phyloP scores from a whole-genome alignment of 2,113 vertebrate genomes.

The Bolborhynchus lineola region DNA sequence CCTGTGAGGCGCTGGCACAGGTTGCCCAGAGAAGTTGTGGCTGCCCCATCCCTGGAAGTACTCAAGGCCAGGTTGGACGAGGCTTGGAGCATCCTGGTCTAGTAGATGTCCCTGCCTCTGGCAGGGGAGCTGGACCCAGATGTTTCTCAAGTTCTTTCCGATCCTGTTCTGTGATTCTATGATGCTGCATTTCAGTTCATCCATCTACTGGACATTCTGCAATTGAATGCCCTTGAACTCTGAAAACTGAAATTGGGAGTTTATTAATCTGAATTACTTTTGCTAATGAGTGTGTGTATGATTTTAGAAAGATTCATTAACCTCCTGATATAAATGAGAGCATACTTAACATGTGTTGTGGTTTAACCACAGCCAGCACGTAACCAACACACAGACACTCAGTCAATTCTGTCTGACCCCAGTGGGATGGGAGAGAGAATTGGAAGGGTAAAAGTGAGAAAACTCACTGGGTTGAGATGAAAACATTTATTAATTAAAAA shows the following conservation, averaged over 20 bases:
- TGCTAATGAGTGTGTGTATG: not conserved
- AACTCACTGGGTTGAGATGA: not conserved
- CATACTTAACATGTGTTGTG: not conserved
- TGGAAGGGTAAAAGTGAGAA: not conserved
- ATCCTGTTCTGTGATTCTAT: not conserved
- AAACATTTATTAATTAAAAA: not conserved
- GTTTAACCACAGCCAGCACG: not conserved
- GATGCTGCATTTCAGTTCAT: not conserved
- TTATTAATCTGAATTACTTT: not conserved
- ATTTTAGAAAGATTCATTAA: not conserved
- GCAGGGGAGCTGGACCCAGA: not conserved
- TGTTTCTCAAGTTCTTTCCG: not conserved
- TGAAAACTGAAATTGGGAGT: not conserved
- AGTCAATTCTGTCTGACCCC: not conserved
- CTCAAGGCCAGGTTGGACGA: not conserved
- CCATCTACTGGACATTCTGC: not conserved
- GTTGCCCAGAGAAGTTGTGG: not conserved
- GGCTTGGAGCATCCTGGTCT: not conserved
- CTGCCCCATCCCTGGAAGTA: not conserved
- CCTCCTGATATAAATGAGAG: not conserved
- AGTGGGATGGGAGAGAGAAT: not conserved
- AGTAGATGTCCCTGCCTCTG: not conserved
- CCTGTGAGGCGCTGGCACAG: not conserved
- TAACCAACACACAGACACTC: not conserved
- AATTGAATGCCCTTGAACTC: not conserved